Evolutionary conservation across 2,888 invertebrate species (phyloP).

Genomic region (Griposia aprilina): DNA sequence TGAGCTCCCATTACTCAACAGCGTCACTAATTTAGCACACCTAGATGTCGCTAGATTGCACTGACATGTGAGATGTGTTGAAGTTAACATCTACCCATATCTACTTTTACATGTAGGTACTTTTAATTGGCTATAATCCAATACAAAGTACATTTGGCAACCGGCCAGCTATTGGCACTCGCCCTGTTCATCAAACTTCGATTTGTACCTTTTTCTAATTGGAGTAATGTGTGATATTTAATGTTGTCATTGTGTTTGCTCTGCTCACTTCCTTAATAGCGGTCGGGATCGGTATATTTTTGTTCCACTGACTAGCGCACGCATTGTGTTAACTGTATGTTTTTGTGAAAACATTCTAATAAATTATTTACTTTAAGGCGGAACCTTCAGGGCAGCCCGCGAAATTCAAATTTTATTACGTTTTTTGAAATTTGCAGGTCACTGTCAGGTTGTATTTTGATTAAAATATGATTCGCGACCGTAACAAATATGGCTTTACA

Average conservation of each 20-base stretch:
- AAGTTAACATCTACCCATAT: slow-evolving; percentile 78
- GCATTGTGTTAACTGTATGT: slow-evolving; percentile 38
- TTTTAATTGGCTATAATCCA: slow-evolving; percentile 91
- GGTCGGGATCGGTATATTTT: slow-evolving; percentile 63
- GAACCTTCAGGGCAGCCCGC: too few relatives aligned
- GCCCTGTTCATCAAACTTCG: slow-evolving; percentile 88
- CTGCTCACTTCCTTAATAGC: slow-evolving; percentile 70
- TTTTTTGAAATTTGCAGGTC: too few relatives aligned
- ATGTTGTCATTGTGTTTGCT: slow-evolving; percentile 66
- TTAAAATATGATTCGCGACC: too few relatives aligned
- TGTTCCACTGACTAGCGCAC: slow-evolving; percentile 29
- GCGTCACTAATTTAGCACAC: slow-evolving; percentile 82
- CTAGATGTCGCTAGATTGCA: slow-evolving; percentile 82
- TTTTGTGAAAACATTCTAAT: slow-evolving; percentile 45
- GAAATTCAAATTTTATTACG: too few relatives aligned
- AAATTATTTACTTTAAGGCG: slow-evolving; percentile 44
- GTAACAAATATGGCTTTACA: too few relatives aligned
- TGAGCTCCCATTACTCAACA: slow-evolving; percentile 75
- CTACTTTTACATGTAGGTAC: slow-evolving; percentile 81
- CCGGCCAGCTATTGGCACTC: slow-evolving; percentile 86
- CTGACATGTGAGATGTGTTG: slow-evolving; percentile 85
- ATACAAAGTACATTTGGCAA: slow-evolving; percentile 89
- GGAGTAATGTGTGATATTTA: slow-evolving; percentile 76
- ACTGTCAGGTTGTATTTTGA: too few relatives aligned
- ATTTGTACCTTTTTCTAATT: slow-evolving; percentile 88